Conservation (phyloP, 2,888 invertebrate species). For the Spisula solida region DNA sequence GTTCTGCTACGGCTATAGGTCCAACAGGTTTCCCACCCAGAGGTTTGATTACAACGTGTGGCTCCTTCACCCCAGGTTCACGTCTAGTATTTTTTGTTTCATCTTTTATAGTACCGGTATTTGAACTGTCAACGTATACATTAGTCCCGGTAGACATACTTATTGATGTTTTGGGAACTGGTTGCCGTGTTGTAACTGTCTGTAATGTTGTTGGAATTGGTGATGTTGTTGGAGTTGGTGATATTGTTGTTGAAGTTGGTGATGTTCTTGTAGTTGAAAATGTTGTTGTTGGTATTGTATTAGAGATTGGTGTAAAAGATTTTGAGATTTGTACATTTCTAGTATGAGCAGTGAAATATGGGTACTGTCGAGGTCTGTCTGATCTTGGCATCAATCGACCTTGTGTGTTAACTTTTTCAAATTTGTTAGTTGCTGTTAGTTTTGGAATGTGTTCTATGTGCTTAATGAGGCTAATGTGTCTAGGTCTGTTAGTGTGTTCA, state of each 20-base stretch:
- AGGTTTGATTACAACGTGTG: slow-evolving; percentile 23
- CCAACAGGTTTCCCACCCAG: slow-evolving; percentile 41
- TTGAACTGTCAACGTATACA: neutral
- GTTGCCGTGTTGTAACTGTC: too few species aligned
- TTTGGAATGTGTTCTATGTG: neutral
- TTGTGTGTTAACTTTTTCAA: neutral
- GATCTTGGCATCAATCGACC: neutral
- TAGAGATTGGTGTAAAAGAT: too few species aligned
- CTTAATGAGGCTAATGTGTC: neutral
- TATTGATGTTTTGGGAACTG: neutral
- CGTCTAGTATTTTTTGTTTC: neutral
- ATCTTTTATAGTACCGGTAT: neutral
- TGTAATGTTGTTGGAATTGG: too few species aligned
- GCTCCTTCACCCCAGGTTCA: neutral
- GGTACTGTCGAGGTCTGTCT: neutral
- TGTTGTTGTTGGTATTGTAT: too few species aligned
- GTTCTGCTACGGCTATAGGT: slow-evolving; percentile 51
- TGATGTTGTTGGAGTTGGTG: too few species aligned
- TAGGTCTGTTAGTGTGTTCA: neutral
- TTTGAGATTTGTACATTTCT: too few species aligned
- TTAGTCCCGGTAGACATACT: neutral
- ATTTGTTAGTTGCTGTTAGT: neutral
- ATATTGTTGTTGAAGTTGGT: too few species aligned
- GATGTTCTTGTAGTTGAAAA: too few species aligned
- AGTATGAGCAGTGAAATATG: too few species aligned